Conservation (phyloP, 2,113 vertebrate genomes). For the Gracilinanus agilis region DNA sequence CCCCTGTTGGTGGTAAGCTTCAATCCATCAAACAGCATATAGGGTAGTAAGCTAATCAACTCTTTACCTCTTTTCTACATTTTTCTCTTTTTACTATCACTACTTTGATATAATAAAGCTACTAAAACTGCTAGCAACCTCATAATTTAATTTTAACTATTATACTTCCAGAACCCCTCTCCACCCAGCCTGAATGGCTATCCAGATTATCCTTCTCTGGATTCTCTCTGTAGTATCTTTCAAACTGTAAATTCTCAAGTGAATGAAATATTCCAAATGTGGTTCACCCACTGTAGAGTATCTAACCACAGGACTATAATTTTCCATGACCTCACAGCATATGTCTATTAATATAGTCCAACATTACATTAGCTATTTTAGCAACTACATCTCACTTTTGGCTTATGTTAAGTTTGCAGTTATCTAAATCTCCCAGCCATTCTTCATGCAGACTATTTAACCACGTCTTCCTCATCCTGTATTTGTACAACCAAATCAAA, state of each 20-base stretch:
- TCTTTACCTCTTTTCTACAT: too few species aligned
- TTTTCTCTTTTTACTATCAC: too few species aligned
- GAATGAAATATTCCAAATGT: neutral
- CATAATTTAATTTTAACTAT: too few species aligned
- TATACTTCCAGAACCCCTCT: neutral
- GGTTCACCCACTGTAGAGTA: neutral
- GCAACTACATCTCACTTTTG: neutral
- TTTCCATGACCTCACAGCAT: neutral
- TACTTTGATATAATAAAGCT: too few species aligned
- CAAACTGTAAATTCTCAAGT: neutral
- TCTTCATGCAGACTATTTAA: neutral
- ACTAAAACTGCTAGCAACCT: too few species aligned
- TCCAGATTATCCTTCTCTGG: neutral
- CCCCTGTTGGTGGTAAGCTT: too few species aligned
- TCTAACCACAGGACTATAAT: neutral
- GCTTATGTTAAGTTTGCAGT: neutral
- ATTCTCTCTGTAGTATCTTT: neutral
- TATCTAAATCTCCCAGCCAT: neutral
- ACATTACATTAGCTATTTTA: neutral
- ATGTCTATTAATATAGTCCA: slow-evolving; percentile 6
- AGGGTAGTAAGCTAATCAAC: too few species aligned
- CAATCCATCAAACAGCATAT: too few species aligned
- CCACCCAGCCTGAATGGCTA: neutral
- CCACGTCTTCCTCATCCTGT: neutral
- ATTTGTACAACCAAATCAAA: neutral